Evolutionary conservation across 2,113 vertebrate species (phyloP).

Genomic region (Poeciliopsis prolifica): DNA sequence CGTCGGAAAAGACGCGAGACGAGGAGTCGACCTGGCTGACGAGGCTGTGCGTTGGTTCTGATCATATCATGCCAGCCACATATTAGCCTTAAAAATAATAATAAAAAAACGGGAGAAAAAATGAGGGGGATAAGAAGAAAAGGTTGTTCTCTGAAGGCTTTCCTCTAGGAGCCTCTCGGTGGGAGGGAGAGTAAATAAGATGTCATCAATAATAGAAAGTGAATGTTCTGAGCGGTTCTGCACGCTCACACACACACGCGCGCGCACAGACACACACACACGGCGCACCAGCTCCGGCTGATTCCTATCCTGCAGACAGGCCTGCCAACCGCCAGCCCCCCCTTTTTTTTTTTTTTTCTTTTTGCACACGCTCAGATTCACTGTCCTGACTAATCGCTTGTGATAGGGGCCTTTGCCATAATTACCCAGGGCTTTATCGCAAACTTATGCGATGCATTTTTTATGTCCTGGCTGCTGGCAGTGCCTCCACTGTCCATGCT

Average conservation of each 20-base stretch:
- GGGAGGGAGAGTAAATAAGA: conserved; percentile 81
- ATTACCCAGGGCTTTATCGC: conserved; percentile 81
- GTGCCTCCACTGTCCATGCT: conserved; percentile 71
- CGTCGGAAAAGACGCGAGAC: conserved; percentile 29
- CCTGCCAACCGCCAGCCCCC: conserved; percentile 74
- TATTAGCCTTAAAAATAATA: conserved; percentile 58
- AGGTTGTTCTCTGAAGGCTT: conserved; percentile 74
- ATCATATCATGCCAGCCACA: conserved; percentile 64
- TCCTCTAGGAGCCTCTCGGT: conserved; percentile 76
- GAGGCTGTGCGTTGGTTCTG: conserved; percentile 45
- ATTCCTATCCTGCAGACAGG: conserved; percentile 82
- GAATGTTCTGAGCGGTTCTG: conserved; percentile 74
- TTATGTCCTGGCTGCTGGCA: conserved; percentile 79
- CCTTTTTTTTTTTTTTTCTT: conserved; percentile 18
- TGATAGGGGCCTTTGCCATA: conserved; percentile 83
- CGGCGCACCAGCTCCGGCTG: conserved; percentile 66
- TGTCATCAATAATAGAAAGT: conserved; percentile 84
- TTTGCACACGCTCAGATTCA: conserved; percentile 81
- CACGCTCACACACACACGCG: conserved; percentile 7
- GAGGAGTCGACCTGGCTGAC: conserved; percentile 57
- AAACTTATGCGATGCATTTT: conserved; percentile 83
- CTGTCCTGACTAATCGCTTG: conserved; percentile 82
- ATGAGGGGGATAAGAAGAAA: neutral
- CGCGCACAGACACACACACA: neutral
- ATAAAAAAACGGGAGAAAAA: conserved; percentile 20